Evolutionary conservation across 1,140 invertebrate species (phyloP), one percentile per base, ranked within the genome.

Genomic region (Telenomus remus): DNA sequence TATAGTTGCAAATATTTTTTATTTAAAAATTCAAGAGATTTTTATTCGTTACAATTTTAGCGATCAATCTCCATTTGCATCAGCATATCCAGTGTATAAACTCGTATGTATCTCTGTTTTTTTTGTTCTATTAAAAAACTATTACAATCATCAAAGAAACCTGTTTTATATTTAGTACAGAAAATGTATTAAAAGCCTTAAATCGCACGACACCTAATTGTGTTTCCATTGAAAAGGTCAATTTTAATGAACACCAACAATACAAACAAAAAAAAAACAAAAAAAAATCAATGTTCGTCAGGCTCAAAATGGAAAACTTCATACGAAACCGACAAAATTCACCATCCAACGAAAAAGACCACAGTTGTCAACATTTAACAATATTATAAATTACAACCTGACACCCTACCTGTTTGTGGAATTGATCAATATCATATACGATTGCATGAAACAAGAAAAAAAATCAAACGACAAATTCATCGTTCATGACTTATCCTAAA

Each of bases 1-100:
- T 27, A 49, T 50, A 34, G 37, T 55, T 66, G 57, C 19, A 53
- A 39, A 56, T 42, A 39, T 61, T 75, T n/a, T n/a, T 68, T 74
- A 68, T 74, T 74, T 63, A 64, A 68, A 74, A 74, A 63, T 51
- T 57, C 56, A 66, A 60, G 54, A 63, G 59, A 72, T 73, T 73
- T 50, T 74, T 57, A 74, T 68, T 68, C 71, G 42, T 68, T 74
- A 74, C 63, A 68, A 60, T 66, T 73, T 66, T 61, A 53, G 47
- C 55, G 44, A 47, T 57, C 27, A 55, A 50, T 33, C 48, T 60
- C 8, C 60, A 60, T 60, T 66, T 47, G n/a, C 19, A 50, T 63
- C 33, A 73, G 19, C 19, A 54, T 60, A 39, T 57, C n/a, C 60
- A 50, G 46, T 9, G 57, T 74, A 74, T 61, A 74, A 74, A 74